Base-by-base conservation (phyloP, 2,113 vertebrate genomes). In the Erythrocercus mccallii region DNA sequence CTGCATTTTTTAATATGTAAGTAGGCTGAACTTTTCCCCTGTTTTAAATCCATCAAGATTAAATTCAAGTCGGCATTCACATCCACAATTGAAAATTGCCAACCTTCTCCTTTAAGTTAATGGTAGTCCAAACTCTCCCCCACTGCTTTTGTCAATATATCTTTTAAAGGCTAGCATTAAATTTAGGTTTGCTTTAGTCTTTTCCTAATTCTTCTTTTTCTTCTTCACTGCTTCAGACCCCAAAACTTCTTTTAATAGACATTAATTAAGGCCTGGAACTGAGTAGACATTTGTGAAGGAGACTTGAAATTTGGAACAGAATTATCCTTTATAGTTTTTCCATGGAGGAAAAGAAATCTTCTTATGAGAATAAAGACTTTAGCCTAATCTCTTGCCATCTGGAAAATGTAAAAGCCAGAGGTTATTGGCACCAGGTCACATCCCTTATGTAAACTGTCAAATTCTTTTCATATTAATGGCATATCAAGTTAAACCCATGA, bases 401-500 rank as follows among this genome's bases (percentile, higher is more conserved):
- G 98, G 98, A 98, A 98, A 98, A 98, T 98, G 96, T 97, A 97
- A 97, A 98, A 98, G 98, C 97, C 97, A 97, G 96, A 97, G 97
- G 97, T 98, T 97, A 97, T 96, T 98, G 97, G 97, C 98, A 98
- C 79, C 92, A 94, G 98, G 98, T 99, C 98, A 98, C 97, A 98
- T 99, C 98, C 98, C 98, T 95, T 96, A 98, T 98, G 98, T 98
- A 99, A 98, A 98, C 98, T 98, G 97, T 98, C 98, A 98, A 97
- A 98, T 98, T 98, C 98, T 98, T 98, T 97, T 93, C 97, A 97
- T 97, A 96, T 98, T 99, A 98, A 98, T 98, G 97, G 95, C 95
- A 94, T 98, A 97, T 98, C 96, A 95, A 96, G 88, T 98, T 98
- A 98, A 97, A 97, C 97, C 94, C 97, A 77, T 95, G 95, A 95